A percentile compares a stretch with the other conserved stretches of the same genome.
phyloP scores from a whole-genome alignment of 2,797 vertebrate species.

The Podarcis siculus region DNA sequence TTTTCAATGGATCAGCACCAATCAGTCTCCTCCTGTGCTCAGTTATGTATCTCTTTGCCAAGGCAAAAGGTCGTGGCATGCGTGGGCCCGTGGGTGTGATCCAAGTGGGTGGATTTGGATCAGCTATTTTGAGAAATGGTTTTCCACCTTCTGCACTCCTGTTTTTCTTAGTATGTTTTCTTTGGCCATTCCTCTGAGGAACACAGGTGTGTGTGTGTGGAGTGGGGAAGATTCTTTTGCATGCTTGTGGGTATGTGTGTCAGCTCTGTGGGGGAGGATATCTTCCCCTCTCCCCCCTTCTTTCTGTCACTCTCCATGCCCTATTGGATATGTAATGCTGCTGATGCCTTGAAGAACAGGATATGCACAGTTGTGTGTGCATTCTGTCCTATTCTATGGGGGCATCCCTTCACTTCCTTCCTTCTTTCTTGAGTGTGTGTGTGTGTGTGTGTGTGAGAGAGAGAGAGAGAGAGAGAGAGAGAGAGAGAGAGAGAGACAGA shows the following conservation, averaged over 20 bases:
- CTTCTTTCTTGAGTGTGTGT: background rate
- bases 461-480: no score
- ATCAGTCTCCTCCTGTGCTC: background rate
- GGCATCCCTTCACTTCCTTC: background rate
- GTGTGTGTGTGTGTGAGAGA: no score
- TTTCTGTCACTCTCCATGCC: background rate
- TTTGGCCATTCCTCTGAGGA: background rate
- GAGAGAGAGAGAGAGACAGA: no score
- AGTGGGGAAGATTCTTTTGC: background rate
- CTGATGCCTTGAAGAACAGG: background rate
- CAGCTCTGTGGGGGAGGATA: background rate
- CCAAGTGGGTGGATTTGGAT: background rate
- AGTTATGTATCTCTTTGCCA: background rate
- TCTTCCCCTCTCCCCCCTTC: background rate
- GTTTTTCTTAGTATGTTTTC: background rate
- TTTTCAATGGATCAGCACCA: background rate
- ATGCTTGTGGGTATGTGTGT: background rate
- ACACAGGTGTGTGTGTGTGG: background rate
- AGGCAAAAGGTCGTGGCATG: background rate
- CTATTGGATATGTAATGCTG: background rate
- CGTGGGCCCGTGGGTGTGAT: background rate
- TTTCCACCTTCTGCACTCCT: background rate
- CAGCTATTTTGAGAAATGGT: constrained; percentile 10
- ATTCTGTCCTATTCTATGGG: no score
- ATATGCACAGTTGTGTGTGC: background rate